Conservation (phyloP, 2,888 invertebrate species). For the Hybos culiciformis region DNA sequence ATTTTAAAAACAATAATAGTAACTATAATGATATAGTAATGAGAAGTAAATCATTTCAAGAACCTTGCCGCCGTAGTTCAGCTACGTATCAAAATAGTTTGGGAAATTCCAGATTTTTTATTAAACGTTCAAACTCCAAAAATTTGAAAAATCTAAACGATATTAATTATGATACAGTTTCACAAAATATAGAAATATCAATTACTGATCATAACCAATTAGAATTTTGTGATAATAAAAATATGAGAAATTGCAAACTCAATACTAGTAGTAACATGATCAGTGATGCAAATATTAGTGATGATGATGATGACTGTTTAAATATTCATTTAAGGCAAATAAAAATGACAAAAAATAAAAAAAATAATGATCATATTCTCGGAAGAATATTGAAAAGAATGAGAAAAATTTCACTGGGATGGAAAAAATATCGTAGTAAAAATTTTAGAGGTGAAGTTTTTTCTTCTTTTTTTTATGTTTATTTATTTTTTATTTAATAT, state of each 20-base stretch:
- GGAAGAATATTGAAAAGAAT: constrained; percentile 31
- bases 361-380: constrained; percentile 28
- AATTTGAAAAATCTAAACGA: constrained; percentile 22
- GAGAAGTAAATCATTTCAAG: constrained; percentile 36
- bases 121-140: constrained; percentile 27
- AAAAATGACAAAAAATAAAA: too few species aligned
- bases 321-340: too few species aligned
- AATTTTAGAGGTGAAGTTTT: constrained; percentile 34
- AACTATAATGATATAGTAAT: constrained; percentile 21
- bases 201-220: too few species aligned
- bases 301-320: too few species aligned
- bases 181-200: constrained; percentile 34
- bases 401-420: constrained; percentile 32
- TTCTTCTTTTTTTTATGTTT: constrained; percentile 13
- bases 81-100: constrained; percentile 20
- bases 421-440: constrained; percentile 34
- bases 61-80: constrained; percentile 27
- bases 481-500: constrained; percentile 10
- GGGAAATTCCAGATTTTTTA: constrained; percentile 30
- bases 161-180: constrained; percentile 29
- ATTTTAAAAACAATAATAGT: not conserved
- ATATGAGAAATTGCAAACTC: not conserved
- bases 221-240: constrained; percentile 30
- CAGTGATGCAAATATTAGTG: not conserved
- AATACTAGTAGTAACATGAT: not conserved